Conservation (phyloP, 2,888 invertebrate genomes). For the Plebejus melissa region DNA sequence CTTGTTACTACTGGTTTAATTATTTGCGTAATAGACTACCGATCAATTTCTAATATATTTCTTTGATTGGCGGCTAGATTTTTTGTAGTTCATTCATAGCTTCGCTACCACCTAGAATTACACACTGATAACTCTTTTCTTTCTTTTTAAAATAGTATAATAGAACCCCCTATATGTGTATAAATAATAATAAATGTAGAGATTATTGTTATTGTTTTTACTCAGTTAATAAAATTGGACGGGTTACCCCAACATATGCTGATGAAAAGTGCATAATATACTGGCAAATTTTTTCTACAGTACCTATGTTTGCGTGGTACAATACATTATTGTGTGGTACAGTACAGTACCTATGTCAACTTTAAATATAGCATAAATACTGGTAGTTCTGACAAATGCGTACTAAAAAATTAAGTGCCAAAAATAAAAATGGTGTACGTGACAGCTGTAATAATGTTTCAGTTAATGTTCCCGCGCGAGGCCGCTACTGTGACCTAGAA, state of each 20-base stretch:
- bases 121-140: not conserved
- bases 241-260: too few relatives aligned
- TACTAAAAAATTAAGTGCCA: not conserved
- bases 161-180: too few relatives aligned
- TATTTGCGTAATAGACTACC: slow-evolving; percentile 56
- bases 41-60: slow-evolving; percentile 41
- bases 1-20: slow-evolving; percentile 56
- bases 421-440: slow-evolving; percentile 10
- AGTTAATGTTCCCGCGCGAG: not conserved
- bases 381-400: not conserved
- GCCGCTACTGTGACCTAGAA: slow-evolving; percentile 4
- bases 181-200: too few relatives aligned
- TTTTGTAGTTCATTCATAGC: not conserved
- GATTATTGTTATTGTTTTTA: too few relatives aligned
- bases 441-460: slow-evolving; percentile 8
- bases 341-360: not conserved
- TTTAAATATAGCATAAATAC: not conserved
- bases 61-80: not conserved
- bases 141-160: not conserved
- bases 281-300: too few relatives aligned
- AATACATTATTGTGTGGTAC: too few relatives aligned
- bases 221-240: too few relatives aligned
- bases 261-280: too few relatives aligned
- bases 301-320: not conserved
- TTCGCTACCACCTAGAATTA: not conserved